Conservation (phyloP, 2,113 vertebrate species). For the Lonchura striata region DNA sequence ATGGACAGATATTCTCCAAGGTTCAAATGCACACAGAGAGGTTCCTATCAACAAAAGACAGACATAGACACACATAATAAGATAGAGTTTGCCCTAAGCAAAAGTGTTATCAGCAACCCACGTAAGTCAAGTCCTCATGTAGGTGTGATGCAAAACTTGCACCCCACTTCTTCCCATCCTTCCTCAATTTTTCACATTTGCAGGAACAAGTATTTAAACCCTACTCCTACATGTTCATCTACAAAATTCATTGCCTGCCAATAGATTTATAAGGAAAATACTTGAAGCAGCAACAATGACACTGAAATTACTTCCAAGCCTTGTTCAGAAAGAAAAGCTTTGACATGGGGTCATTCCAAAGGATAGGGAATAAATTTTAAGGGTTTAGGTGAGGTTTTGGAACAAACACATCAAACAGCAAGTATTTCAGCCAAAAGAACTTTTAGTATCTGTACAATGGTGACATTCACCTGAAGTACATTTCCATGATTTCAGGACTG, state of each 20-base stretch:
- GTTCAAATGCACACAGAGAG: background rate
- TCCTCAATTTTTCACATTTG: background rate
- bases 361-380: background rate
- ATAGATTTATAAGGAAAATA: background rate
- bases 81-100: background rate
- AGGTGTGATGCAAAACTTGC: background rate
- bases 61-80: background rate
- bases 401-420: background rate
- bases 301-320: background rate
- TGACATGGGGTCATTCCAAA: background rate
- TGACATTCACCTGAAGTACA: background rate
- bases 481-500: background rate
- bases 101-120: background rate
- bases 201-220: conserved; percentile 26
- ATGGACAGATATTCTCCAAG: background rate
- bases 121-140: background rate
- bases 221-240: background rate
- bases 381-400: background rate
- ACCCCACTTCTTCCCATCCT: background rate
- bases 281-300: background rate
- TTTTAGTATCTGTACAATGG: background rate
- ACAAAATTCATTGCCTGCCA: conserved; percentile 17
- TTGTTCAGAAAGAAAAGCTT: background rate
- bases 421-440: background rate
- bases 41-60: background rate